Evolutionary conservation across 2,113 vertebrate genomes (phyloP).

Genomic region (Potamarius usumacintae): DNA sequence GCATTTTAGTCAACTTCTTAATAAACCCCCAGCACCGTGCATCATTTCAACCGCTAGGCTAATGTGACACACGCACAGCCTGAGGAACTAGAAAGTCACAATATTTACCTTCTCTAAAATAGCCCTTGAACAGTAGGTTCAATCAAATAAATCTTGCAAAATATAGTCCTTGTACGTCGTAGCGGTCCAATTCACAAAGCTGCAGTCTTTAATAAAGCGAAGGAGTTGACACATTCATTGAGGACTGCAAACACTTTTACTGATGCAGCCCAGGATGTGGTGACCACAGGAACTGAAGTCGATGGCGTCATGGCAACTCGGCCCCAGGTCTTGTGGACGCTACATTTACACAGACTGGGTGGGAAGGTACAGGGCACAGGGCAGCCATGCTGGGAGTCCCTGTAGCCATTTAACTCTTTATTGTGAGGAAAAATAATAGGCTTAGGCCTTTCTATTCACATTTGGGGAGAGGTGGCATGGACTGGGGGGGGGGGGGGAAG

Average conservation of each 20-base stretch:
- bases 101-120: neutral
- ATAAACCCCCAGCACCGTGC: slow-evolving; percentile 62
- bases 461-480: slow-evolving; percentile 57
- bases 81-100: neutral
- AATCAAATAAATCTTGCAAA: slow-evolving; percentile 36
- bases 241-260: slow-evolving; percentile 34
- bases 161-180: neutral
- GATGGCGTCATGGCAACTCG: slow-evolving; percentile 46
- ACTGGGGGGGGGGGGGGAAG: slow-evolving; percentile 31
- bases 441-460: slow-evolving; percentile 74
- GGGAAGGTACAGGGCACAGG: slow-evolving; percentile 41
- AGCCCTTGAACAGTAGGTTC: neutral
- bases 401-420: slow-evolving; percentile 48
- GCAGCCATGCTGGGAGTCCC: slow-evolving; percentile 65
- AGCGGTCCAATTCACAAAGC: slow-evolving; percentile 29
- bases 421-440: slow-evolving; percentile 74
- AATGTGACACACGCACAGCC: slow-evolving; percentile 42
- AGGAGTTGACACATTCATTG: slow-evolving; percentile 3
- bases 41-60: slow-evolving; percentile 44
- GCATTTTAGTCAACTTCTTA: slow-evolving; percentile 68
- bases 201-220: slow-evolving; percentile 37
- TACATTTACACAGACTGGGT: slow-evolving; percentile 47
- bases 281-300: slow-evolving; percentile 57
- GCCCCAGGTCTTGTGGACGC: slow-evolving; percentile 31
- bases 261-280: slow-evolving; percentile 52